Conservation (phyloP, 2,113 vertebrate genomes). For the Phalacrocorax pelagicus region DNA sequence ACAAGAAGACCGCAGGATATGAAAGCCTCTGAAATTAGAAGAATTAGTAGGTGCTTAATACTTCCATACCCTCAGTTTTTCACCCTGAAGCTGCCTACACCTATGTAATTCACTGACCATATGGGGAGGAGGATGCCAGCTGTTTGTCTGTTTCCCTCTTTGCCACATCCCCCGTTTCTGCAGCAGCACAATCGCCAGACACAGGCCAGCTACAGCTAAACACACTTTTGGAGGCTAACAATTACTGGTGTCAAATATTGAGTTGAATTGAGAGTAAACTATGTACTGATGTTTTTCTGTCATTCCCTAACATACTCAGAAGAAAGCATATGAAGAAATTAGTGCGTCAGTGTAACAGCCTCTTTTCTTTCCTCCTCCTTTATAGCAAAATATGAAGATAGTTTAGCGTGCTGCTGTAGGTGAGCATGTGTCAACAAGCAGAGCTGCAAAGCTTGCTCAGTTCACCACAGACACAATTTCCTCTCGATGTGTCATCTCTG, state of each 20-base stretch:
- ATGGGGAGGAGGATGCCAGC: fast-evolving
- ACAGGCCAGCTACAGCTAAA: neutral
- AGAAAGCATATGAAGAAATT: neutral
- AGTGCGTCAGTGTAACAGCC: neutral
- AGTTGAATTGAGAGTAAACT: neutral
- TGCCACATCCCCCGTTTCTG: neutral
- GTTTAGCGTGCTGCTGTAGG: neutral
- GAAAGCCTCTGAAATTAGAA: neutral
- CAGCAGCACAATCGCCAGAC: neutral
- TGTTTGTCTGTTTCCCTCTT: neutral
- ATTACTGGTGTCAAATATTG: neutral
- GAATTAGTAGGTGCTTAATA: neutral
- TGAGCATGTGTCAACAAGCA: neutral
- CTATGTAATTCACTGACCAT: neutral
- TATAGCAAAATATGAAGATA: neutral
- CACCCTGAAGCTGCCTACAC: neutral
- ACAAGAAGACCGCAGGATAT: fast-evolving
- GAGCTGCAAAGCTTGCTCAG: neutral
- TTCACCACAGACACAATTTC: neutral
- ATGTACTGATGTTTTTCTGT: neutral
- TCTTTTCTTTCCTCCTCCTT: neutral
- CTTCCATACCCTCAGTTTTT: neutral
- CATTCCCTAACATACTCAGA: neutral
- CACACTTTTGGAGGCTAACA: neutral
- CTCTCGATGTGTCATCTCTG: neutral